These are phyloP conservation scores for Oreochromis spilurus DNA, from an alignment of 2,113 vertebrate species.

Conservation along the genomic window DNA sequence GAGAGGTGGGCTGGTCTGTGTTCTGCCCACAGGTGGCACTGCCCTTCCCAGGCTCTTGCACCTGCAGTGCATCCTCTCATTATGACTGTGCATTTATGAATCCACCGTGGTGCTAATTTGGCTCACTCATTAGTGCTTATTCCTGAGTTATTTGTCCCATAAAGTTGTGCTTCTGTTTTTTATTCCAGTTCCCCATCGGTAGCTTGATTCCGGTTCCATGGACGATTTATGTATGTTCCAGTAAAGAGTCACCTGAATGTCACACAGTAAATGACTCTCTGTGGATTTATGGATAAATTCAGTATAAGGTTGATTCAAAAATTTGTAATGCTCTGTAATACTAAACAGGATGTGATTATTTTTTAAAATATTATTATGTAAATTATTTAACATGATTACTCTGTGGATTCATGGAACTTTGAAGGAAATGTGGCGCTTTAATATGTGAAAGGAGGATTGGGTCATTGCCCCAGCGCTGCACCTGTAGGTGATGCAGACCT, in stretches of 20 bases:
- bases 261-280: not conserved
- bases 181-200: not conserved
- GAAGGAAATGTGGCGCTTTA: not conserved
- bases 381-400: rapidly evolving
- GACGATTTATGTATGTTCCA: not conserved
- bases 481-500: not conserved
- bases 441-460: not conserved
- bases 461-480: rapidly evolving
- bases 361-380: not conserved
- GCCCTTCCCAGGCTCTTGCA: not conserved
- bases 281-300: not conserved
- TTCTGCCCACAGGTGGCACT: not conserved
- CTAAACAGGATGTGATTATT: not conserved
- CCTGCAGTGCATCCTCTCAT: not conserved
- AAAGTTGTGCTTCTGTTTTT: not conserved
- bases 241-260: not conserved
- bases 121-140: not conserved
- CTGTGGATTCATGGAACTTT: not conserved
- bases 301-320: not conserved
- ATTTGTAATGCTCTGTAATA: rapidly evolving
- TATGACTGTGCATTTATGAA: not conserved
- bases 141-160: not conserved
- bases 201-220: not conserved
- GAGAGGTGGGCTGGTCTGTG: not conserved
- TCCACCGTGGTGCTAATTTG: not conserved